Conservation (phyloP, 2,113 vertebrate species). For the Halcyon malimbica region DNA sequence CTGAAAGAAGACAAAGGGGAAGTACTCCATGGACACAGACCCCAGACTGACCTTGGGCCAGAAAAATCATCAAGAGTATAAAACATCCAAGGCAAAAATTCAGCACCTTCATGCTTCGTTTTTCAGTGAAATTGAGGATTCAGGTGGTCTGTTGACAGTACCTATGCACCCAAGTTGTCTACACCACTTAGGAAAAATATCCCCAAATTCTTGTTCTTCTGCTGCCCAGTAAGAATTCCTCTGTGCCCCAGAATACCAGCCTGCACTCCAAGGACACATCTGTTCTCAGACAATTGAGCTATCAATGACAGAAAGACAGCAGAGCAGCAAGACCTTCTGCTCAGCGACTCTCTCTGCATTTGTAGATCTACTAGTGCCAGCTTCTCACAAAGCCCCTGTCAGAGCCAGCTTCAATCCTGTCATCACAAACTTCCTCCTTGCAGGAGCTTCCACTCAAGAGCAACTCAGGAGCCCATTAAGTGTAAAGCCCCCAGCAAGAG, state of each 20-base stretch:
- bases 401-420: constrained; percentile 45
- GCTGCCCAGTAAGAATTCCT: background rate
- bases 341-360: constrained; percentile 30
- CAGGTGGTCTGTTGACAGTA: background rate
- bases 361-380: background rate
- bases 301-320: constrained; percentile 19
- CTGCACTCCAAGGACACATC: constrained; percentile 29
- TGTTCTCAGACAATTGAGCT: constrained; percentile 42
- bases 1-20: background rate
- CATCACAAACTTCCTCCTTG: constrained; percentile 22
- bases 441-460: constrained; percentile 46
- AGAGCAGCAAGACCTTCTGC: constrained; percentile 45
- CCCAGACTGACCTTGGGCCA: background rate
- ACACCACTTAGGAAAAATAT: fast-evolving
- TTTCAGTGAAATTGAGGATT: background rate
- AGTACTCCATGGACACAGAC: background rate
- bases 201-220: background rate
- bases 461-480: constrained; percentile 49
- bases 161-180: background rate
- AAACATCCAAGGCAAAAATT: background rate
- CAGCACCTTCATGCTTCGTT: background rate
- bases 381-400: constrained; percentile 38
- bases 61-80: background rate
- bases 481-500: constrained; percentile 39
- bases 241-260: background rate